These are phyloP conservation scores for Drosophila barbarae DNA, from an alignment of 2,888 invertebrate species.

Conservation along the genomic window DNA sequence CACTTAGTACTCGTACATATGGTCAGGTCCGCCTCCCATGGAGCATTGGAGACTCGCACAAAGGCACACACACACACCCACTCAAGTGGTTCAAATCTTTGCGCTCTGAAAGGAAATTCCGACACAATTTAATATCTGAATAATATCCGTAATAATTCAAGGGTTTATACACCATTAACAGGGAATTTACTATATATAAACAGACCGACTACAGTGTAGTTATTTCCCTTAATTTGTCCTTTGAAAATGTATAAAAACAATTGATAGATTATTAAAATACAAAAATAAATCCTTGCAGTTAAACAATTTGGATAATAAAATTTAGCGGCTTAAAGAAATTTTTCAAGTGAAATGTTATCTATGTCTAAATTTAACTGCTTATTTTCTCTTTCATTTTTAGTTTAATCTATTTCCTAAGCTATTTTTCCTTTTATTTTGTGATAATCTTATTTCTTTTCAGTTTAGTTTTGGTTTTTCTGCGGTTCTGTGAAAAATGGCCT, in stretches of 20 bases:
- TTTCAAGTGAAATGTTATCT: conserved; percentile 3
- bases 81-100: not conserved
- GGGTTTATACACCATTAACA: not conserved
- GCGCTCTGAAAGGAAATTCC: not conserved
- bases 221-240: no score
- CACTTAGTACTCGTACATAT: not conserved
- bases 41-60: not conserved
- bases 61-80: not conserved
- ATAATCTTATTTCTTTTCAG: not conserved
- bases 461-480: conserved; percentile 3
- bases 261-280: no score
- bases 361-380: not conserved
- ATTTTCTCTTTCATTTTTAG: no score
- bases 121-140: not conserved
- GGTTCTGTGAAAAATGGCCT: conserved; percentile 1
- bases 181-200: not conserved
- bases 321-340: no score
- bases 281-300: no score
- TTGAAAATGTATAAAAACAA: no score
- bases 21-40: not conserved
- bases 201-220: no score
- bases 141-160: not conserved
- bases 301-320: no score
- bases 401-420: not conserved
- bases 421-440: not conserved